A percentile compares a stretch with the other conserved stretches of the same genome.
Evolutionary conservation across 2,113 vertebrate species (phyloP).

Genomic region (Amphiprion percula): DNA sequence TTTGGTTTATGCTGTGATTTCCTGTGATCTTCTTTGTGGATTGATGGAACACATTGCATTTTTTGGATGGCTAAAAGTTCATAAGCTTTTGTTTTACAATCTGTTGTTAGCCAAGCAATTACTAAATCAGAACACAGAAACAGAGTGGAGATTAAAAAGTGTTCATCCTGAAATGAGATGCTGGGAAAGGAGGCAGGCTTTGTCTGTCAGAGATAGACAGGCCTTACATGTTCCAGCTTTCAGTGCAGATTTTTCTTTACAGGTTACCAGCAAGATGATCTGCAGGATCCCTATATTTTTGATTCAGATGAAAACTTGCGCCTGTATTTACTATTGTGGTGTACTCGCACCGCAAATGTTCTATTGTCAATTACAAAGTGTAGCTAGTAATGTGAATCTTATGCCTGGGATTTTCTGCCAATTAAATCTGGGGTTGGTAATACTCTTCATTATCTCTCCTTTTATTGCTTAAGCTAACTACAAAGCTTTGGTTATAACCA

Average conservation of each 20-base stretch:
- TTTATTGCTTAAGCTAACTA: conserved; percentile 6
- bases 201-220: conserved; percentile 30
- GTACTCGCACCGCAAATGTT: conserved; percentile 7
- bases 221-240: conserved; percentile 39
- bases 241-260: conserved; percentile 19
- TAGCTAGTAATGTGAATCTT: conserved; percentile 3
- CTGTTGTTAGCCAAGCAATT: conserved; percentile 51
- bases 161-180: conserved; percentile 41
- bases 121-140: conserved; percentile 52
- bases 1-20: conserved; percentile 50
- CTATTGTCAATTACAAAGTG: conserved; percentile 20
- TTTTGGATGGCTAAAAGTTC: conserved; percentile 31
- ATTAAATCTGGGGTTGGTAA: not conserved
- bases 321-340: conserved; percentile 15
- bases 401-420: not conserved
- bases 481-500: not conserved
- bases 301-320: conserved; percentile 13
- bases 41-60: conserved; percentile 44
- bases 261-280: conserved; percentile 29
- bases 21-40: conserved; percentile 61
- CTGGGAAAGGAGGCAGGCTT: conserved; percentile 37
- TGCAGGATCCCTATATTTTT: conserved; percentile 14
- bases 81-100: conserved; percentile 41
- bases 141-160: conserved; percentile 38
- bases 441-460: not conserved